phyloP scores from a whole-genome alignment of 2,797 vertebrate species.

The Alosa sapidissima region DNA sequence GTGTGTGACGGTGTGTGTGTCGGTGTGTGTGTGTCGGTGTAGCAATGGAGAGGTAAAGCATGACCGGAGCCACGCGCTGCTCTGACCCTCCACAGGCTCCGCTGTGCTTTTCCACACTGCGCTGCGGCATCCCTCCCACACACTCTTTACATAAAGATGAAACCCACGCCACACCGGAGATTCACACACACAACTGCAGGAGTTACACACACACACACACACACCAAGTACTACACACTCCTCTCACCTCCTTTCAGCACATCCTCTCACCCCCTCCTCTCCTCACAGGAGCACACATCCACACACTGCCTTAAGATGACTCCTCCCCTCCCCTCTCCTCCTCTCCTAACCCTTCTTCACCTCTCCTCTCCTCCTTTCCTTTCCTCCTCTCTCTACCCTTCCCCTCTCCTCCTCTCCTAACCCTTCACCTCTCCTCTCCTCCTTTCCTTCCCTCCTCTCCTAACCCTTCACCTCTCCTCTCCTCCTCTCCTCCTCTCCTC shows the following conservation, averaged over 20 bases:
- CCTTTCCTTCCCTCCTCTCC: neutral
- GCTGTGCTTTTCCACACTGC: neutral
- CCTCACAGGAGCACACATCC: too few species aligned
- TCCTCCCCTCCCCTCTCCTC: too few species aligned
- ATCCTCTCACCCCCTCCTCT: neutral
- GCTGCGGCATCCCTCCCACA: slow-evolving; percentile 63
- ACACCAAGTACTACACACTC: neutral
- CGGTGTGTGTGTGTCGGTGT: neutral
- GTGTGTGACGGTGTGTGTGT: neutral
- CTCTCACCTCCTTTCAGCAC: neutral
- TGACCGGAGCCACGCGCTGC: neutral
- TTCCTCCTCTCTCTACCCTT: too few species aligned
- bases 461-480: too few species aligned
- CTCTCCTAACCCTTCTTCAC: too few species aligned
- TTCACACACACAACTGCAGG: neutral
- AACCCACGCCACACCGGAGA: slow-evolving; percentile 59
- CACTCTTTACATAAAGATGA: slow-evolving; percentile 68
- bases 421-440: neutral
- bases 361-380: too few species aligned
- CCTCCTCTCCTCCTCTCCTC: too few species aligned
- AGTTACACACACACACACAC: neutral
- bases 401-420: too few species aligned
- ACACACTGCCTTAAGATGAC: too few species aligned
- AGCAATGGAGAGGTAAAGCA: too few species aligned
- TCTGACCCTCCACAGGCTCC: slow-evolving; percentile 30